phyloP scores from a whole-genome alignment of 2,113 vertebrate species.

The Lampris incognitus region DNA sequence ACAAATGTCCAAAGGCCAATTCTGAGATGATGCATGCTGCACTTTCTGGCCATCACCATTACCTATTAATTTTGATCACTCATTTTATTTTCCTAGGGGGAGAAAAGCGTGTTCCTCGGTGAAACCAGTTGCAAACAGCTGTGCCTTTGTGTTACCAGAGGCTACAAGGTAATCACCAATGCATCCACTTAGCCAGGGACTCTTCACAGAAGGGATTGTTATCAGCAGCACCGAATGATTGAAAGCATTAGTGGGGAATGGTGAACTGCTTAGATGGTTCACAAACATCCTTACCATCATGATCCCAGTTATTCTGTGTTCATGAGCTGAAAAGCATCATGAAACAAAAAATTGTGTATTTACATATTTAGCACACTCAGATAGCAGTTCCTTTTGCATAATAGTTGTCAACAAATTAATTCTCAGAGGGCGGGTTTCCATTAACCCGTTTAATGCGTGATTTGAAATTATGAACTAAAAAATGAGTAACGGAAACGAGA shows the following conservation, averaged over 20 bases:
- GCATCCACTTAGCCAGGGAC: conserved; percentile 80
- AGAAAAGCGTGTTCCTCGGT: conserved; percentile 62
- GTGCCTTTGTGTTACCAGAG: conserved; percentile 78
- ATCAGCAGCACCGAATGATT: conserved; percentile 79
- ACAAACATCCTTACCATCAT: conserved; percentile 63
- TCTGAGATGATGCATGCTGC: conserved; percentile 24
- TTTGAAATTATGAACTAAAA: too few species aligned
- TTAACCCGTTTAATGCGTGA: too few species aligned
- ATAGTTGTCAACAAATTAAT: too few species aligned
- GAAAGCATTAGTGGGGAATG: conserved; percentile 82
- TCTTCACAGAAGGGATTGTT: conserved; percentile 76
- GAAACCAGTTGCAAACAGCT: conserved; percentile 77
- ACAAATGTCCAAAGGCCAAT: conserved; percentile 34
- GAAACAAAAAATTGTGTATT: conserved; percentile 19
- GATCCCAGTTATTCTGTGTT: conserved; percentile 19
- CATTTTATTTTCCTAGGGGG: conserved; percentile 57
- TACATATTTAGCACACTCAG: conserved; percentile 22
- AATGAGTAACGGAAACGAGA: too few species aligned
- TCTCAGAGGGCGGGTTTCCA: too few species aligned
- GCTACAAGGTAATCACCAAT: conserved; percentile 83
- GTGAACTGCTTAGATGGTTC: conserved; percentile 74
- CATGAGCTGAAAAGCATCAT: not conserved
- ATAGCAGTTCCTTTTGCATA: not conserved
- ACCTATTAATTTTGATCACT: conserved; percentile 57
- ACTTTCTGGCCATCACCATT: conserved; percentile 27